These are phyloP conservation scores for Chondrilla cf. caribensis DNA, from an alignment of 37 sponge, comb jelly and placozoan species.

Conservation along the genomic window DNA sequence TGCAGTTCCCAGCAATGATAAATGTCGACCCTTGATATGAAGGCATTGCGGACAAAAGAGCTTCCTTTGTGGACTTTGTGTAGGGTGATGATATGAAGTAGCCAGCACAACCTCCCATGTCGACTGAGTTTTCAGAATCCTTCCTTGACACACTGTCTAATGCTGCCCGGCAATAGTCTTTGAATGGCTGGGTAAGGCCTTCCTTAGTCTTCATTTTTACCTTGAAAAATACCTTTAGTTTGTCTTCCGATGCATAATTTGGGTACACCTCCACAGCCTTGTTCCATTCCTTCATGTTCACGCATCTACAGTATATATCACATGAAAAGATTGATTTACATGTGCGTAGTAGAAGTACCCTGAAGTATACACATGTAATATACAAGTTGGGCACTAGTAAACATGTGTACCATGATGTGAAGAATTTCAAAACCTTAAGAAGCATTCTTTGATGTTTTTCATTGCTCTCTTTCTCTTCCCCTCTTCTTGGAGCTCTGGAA, in stretches of 20 bases:
- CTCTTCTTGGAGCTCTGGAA: conserved; percentile 10
- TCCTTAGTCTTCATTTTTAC: neutral
- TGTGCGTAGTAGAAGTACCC: neutral
- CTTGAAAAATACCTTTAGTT: neutral
- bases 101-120: neutral
- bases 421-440: neutral
- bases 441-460: neutral
- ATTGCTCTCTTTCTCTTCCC: neutral
- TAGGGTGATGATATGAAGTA: neutral
- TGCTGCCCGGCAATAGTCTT: conserved; percentile 3
- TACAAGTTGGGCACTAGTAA: neutral
- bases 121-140: neutral
- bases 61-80: neutral
- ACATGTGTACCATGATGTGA: neutral
- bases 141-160: neutral
- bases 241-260: neutral
- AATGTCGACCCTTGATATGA: neutral
- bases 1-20: neutral
- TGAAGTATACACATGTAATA: too few relatives aligned
- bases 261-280: neutral
- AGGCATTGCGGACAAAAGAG: neutral
- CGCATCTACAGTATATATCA: neutral
- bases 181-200: neutral
- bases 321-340: neutral
- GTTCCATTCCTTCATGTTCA: neutral